phyloP scores from a whole-genome alignment of 2,797 vertebrate species.

The Cuculus canorus region DNA sequence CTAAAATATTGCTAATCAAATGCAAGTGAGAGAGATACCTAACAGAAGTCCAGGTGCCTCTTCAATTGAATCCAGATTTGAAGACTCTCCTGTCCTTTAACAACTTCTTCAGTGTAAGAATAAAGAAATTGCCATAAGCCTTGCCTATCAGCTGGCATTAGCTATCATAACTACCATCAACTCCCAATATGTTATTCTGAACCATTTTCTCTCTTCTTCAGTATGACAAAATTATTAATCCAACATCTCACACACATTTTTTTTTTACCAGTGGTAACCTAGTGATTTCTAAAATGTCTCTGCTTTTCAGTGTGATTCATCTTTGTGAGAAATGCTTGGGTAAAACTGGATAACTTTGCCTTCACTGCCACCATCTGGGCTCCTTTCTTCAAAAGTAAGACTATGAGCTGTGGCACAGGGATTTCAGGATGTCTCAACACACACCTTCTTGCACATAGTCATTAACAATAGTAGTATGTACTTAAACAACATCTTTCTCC shows the following conservation, averaged over 20 bases:
- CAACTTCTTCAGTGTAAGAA: background rate
- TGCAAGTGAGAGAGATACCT: background rate
- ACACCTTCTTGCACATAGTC: background rate
- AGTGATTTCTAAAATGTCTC: background rate
- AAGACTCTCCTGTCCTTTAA: background rate
- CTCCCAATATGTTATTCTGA: background rate
- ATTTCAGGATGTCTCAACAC: background rate
- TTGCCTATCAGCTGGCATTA: background rate
- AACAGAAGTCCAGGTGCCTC: background rate
- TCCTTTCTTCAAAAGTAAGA: constrained; percentile 10
- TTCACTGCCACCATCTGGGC: constrained; percentile 67
- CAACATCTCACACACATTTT: background rate
- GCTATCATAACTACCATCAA: background rate
- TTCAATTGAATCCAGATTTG: background rate
- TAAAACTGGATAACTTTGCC: constrained; percentile 25
- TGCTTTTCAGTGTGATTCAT: background rate
- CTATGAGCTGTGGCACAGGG: background rate
- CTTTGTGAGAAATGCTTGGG: background rate
- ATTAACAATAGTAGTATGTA: background rate
- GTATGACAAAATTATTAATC: background rate
- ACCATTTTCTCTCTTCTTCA: background rate
- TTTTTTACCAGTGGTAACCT: background rate
- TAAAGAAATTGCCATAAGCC: background rate
- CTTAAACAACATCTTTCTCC: background rate
- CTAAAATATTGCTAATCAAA: background rate